Conservation (phyloP, 2,888 invertebrate species). For the Steromphala cineraria region DNA sequence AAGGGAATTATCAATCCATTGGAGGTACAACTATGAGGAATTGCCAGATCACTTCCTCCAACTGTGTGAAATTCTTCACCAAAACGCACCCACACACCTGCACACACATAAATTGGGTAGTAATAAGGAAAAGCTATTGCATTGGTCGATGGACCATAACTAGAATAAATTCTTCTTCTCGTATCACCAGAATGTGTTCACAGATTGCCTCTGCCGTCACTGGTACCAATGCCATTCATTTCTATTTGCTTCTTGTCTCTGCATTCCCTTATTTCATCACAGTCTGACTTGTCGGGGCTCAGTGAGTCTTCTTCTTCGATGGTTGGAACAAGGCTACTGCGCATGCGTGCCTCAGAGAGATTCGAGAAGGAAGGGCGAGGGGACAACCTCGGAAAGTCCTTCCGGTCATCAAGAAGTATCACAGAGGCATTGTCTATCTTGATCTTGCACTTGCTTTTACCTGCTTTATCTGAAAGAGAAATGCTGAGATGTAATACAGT, state of each 20-base stretch:
- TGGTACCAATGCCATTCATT: slow-evolving; percentile 3
- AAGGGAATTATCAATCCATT: no score
- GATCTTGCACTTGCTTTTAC: slow-evolving; percentile 62
- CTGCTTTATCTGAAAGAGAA: slow-evolving; percentile 51
- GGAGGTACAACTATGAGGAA: no score
- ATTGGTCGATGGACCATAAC: no score
- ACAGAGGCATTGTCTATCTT: slow-evolving; percentile 58
- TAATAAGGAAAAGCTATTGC: no score
- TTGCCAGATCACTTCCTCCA: no score
- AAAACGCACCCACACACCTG: no score
- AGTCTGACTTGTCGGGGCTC: slow-evolving; percentile 4
- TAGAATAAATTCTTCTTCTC: no score
- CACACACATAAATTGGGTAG: no score
- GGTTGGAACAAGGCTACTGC: background rate
- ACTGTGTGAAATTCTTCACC: no score
- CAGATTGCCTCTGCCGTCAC: background rate
- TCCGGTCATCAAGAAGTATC: slow-evolving; percentile 44
- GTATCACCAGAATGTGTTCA: background rate
- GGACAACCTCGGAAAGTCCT: slow-evolving; percentile 42
- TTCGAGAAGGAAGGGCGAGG: slow-evolving; percentile 40
- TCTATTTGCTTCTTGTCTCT: background rate
- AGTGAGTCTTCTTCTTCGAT: slow-evolving; percentile 17
- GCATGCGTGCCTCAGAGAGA: slow-evolving; percentile 26
- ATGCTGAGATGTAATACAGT: background rate
- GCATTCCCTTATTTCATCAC: background rate